A percentile compares a stretch with the other conserved stretches of the same genome.
Evolutionary conservation across 2,797 vertebrate species (phyloP).

Genomic region (Acipenser transmontanus): DNA sequence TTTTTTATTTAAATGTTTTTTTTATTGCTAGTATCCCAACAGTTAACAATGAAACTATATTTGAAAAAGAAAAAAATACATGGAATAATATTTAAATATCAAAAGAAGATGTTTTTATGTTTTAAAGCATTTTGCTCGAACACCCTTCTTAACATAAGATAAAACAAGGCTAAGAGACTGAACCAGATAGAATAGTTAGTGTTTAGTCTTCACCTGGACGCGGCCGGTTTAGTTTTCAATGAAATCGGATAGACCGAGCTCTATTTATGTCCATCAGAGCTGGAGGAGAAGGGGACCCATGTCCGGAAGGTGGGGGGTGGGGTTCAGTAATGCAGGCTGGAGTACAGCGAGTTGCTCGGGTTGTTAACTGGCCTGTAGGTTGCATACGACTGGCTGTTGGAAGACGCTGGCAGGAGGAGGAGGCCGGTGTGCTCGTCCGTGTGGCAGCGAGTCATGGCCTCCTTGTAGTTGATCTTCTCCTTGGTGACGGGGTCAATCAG

Average conservation of each 20-base stretch:
- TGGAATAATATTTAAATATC: not conserved
- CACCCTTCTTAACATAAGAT: no score
- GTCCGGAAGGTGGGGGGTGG: slow-evolving; percentile 22
- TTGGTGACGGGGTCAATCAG: slow-evolving; percentile 78
- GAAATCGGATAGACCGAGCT: no score
- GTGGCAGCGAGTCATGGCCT: slow-evolving; percentile 78
- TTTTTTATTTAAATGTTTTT: not conserved
- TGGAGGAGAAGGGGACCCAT: not conserved
- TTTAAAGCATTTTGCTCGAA: no score
- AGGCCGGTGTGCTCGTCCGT: slow-evolving; percentile 74
- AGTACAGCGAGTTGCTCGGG: slow-evolving; percentile 27
- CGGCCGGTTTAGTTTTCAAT: no score
- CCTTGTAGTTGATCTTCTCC: slow-evolving; percentile 81
- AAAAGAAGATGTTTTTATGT: not conserved
- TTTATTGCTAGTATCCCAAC: no score
- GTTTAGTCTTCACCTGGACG: no score
- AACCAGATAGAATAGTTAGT: no score
- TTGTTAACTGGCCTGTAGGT: slow-evolving; percentile 37
- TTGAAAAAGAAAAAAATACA: not conserved
- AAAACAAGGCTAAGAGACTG: no score
- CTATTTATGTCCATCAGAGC: no score
- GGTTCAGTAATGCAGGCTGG: slow-evolving; percentile 38
- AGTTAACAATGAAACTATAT: no score
- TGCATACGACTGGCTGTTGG: slow-evolving; percentile 46
- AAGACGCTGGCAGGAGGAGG: slow-evolving; percentile 71